These are phyloP conservation scores for Deilephila elpenor DNA, from an alignment of 2,888 invertebrate species.

Conservation along the genomic window DNA sequence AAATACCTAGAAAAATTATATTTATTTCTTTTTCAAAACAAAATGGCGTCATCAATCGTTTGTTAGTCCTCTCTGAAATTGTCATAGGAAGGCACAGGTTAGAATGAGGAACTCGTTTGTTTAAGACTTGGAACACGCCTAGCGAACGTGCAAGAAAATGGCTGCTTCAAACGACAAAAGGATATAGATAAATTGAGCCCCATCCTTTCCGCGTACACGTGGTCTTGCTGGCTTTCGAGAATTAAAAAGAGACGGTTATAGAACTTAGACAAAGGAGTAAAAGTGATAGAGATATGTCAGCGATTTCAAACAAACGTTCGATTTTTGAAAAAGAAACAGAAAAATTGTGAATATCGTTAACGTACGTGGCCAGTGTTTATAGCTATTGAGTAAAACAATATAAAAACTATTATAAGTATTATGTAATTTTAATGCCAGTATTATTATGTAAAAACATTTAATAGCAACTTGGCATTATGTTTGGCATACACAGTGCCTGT, in stretches of 20 bases:
- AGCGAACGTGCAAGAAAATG: constrained; percentile 27
- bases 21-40: not conserved
- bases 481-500: not conserved
- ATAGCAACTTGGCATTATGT: not conserved
- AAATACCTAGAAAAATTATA: no score
- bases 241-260: not conserved
- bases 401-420: no score
- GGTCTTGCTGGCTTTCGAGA: not conserved
- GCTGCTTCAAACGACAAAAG: constrained; percentile 29
- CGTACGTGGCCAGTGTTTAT: no score
- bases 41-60: not conserved
- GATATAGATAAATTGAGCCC: constrained; percentile 29
- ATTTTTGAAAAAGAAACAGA: no score
- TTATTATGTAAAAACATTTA: not conserved
- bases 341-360: no score
- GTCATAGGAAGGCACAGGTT: constrained; percentile 12
- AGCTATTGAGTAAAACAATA: no score
- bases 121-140: constrained; percentile 24
- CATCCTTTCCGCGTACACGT: constrained; percentile 1
- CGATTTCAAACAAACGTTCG: no score
- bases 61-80: not conserved
- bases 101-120: constrained; percentile 28
- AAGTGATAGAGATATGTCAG: not conserved
- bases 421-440: not conserved
- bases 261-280: not conserved